Conservation (phyloP, 2,113 vertebrate species). For the Desmodus rotundus region DNA sequence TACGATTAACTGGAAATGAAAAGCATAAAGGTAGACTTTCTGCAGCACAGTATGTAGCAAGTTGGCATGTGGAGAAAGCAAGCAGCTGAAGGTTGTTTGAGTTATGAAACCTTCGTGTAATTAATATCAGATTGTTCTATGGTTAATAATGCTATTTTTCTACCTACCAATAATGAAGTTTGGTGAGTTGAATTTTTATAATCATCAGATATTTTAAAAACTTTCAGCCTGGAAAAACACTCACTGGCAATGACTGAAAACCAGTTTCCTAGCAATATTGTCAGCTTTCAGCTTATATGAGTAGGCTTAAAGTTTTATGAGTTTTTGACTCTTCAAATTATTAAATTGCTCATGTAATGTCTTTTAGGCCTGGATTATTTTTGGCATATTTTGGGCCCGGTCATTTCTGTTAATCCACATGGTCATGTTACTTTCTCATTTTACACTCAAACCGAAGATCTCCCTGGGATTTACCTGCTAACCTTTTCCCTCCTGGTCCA, state of each 20-base stretch:
- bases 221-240: neutral
- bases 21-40: neutral
- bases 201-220: neutral
- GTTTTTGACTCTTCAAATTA: neutral
- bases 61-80: neutral
- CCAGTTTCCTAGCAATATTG: neutral
- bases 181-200: neutral
- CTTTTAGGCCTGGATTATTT: neutral
- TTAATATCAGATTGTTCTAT: neutral
- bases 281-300: neutral
- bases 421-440: neutral
- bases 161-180: neutral
- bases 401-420: neutral
- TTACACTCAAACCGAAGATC: neutral
- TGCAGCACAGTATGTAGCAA: neutral
- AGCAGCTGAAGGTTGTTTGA: neutral
- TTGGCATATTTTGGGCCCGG: neutral
- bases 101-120: neutral
- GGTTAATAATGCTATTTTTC: neutral
- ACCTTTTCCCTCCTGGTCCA: neutral
- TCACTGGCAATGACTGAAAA: neutral
- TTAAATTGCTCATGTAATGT: neutral
- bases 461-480: neutral
- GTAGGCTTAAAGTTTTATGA: neutral
- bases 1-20: neutral